These are phyloP conservation scores for Anguilla anguilla DNA, from an alignment of 2,797 vertebrate species.

Conservation along the genomic window DNA sequence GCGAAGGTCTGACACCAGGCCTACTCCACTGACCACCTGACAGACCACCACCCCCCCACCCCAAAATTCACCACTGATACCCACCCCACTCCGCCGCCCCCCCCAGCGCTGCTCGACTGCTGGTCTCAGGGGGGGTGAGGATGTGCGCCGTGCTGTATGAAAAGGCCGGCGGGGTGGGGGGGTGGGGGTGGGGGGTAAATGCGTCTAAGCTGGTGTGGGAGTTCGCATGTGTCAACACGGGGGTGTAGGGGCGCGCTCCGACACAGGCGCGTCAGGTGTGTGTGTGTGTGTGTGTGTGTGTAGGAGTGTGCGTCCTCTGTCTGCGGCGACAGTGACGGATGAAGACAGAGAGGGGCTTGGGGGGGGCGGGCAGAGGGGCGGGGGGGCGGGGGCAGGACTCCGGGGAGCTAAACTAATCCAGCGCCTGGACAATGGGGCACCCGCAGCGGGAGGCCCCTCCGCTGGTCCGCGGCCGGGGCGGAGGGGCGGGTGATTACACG, in stretches of 20 bases:
- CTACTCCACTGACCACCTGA: constrained; percentile 64
- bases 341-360: constrained; percentile 60
- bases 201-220: neutral
- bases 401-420: constrained; percentile 71
- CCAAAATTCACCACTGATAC: neutral
- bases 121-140: neutral
- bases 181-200: neutral
- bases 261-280: constrained; percentile 27
- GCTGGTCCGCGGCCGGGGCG: constrained; percentile 56
- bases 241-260: neutral
- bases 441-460: constrained; percentile 65
- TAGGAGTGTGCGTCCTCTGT: constrained; percentile 27
- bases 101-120: neutral
- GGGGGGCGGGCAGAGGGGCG: too few species aligned
- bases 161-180: neutral
- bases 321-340: constrained; percentile 57
- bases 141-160: neutral
- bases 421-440: constrained; percentile 70
- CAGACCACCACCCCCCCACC: constrained; percentile 28
- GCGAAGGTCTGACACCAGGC: constrained; percentile 41
- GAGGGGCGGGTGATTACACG: constrained; percentile 66
- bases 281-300: constrained; percentile 21
- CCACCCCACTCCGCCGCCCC: neutral
- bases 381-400: constrained; percentile 54
- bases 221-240: constrained; percentile 35